A percentile compares a stretch with the other conserved stretches of the same genome.
phyloP scores from a whole-genome alignment of 2,113 vertebrate genomes.

The Tiliqua scincoides region DNA sequence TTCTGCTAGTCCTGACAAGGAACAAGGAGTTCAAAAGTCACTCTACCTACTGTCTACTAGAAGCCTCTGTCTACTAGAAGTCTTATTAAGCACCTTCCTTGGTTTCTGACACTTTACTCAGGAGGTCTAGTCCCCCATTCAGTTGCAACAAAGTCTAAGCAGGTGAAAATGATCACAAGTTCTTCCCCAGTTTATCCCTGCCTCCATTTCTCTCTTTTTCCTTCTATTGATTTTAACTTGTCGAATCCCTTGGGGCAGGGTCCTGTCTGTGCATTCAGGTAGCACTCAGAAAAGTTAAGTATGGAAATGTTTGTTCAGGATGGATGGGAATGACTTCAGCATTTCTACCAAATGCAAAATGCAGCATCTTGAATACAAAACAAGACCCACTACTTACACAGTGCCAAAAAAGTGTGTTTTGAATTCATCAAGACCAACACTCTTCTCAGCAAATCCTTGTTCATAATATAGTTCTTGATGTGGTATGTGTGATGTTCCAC shows the following conservation, averaged over 20 bases:
- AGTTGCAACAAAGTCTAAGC: too few species aligned
- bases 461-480: conserved; percentile 99
- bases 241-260: too few species aligned
- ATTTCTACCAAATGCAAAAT: background rate
- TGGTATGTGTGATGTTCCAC: conserved; percentile 98
- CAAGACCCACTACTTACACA: conserved; percentile 87
- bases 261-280: too few species aligned
- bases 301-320: background rate
- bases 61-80: background rate
- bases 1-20: background rate
- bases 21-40: background rate
- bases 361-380: background rate
- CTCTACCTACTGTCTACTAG: background rate
- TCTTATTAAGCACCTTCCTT: background rate
- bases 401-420: conserved; percentile 95
- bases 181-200: too few species aligned
- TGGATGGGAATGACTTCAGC: background rate
- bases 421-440: conserved; percentile 98
- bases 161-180: too few species aligned
- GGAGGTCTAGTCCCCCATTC: background rate
- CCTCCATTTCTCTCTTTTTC: too few species aligned
- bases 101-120: background rate
- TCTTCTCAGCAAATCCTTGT: conserved; percentile 95
- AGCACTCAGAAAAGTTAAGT: too few species aligned
- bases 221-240: too few species aligned